Percentiles rank a stretch among this genome's conserved stretches.
Evolutionary conservation across 2,797 vertebrate species (phyloP).

Genomic region (Gymnothorax javanicus): DNA sequence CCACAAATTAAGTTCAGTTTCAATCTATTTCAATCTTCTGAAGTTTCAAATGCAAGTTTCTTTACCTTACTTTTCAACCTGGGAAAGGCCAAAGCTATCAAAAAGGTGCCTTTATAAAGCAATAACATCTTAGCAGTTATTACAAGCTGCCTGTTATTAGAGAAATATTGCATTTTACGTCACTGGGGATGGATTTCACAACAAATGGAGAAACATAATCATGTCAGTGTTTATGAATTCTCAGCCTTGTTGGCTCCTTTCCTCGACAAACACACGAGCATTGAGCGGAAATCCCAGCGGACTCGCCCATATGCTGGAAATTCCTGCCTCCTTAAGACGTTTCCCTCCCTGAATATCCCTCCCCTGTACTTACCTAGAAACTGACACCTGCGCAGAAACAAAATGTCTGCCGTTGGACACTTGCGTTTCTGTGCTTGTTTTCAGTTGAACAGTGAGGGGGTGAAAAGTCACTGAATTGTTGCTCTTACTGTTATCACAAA

Average conservation of each 20-base stretch:
- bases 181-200: background rate
- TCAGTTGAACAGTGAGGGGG: background rate
- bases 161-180: background rate
- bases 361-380: background rate
- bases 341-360: background rate
- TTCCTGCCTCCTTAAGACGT: background rate
- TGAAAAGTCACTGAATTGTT: background rate
- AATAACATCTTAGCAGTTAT: conserved; percentile 2
- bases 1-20: background rate
- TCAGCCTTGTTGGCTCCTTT: background rate
- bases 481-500: background rate
- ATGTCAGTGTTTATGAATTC: background rate
- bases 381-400: background rate
- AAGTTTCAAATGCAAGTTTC: background rate
- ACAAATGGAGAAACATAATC: background rate
- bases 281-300: background rate
- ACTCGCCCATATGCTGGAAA: background rate
- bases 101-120: background rate
- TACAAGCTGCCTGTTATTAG: background rate
- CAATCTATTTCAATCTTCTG: background rate
- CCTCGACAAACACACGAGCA: background rate
- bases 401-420: background rate
- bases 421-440: background rate
- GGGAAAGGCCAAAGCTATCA: background rate
- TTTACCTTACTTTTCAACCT: background rate